phyloP scores from a whole-genome alignment of 1,140 invertebrate species.

The Penaeus indicus region DNA sequence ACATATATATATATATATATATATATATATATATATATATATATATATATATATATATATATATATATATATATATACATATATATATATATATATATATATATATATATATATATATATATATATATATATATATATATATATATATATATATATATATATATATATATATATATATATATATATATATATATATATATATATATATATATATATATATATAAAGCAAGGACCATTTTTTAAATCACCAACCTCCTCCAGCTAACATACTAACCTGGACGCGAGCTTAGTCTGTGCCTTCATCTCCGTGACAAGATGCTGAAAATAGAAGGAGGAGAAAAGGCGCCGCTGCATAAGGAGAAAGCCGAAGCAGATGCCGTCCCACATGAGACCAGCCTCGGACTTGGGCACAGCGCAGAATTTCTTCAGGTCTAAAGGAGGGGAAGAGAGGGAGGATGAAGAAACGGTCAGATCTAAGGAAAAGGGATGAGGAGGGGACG shows the following conservation, averaged over 20 bases:
- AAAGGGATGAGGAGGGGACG: neutral
- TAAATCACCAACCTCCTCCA: neutral
- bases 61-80: no score
- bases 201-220: neutral
- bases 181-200: slow-evolving; percentile 51
- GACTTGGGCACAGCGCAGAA: slow-evolving; percentile 81
- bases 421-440: slow-evolving; percentile 52
- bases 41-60: no score
- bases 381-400: slow-evolving; percentile 91
- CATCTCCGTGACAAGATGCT: slow-evolving; percentile 93
- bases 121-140: no score
- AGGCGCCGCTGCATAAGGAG: slow-evolving; percentile 90
- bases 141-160: no score
- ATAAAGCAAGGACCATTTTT: neutral
- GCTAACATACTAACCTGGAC: slow-evolving; percentile 77
- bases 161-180: slow-evolving; percentile 15
- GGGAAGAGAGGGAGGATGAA: slow-evolving; percentile 17
- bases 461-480: neutral
- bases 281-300: slow-evolving; percentile 94
- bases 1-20: no score
- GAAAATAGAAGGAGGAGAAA: slow-evolving; percentile 96
- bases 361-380: slow-evolving; percentile 94
- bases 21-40: no score
- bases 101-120: no score
- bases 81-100: no score